These are phyloP conservation scores for Orestias chungarensis DNA, from an alignment of 2,797 vertebrate species.

Conservation along the genomic window DNA sequence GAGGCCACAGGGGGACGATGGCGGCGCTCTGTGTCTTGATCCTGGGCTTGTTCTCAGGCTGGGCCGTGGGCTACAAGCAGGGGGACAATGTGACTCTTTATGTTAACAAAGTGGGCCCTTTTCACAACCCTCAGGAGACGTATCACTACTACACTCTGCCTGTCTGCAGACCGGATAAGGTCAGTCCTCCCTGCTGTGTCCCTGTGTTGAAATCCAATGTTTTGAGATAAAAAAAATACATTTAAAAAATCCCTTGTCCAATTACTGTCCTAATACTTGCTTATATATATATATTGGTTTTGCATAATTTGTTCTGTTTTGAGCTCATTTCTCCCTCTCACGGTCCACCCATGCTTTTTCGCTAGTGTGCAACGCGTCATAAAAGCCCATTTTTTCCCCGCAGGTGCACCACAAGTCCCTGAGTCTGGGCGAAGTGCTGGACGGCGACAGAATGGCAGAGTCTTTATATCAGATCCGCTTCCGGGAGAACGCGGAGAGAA, in stretches of 20 bases:
- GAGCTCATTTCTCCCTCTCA: neutral
- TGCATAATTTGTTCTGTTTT: neutral
- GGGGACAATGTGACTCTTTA: slow-evolving; percentile 88
- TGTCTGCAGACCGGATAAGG: slow-evolving; percentile 89
- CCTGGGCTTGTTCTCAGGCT: slow-evolving; percentile 71
- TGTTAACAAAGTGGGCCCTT: slow-evolving; percentile 95
- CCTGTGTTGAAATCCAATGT: neutral
- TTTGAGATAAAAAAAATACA: neutral
- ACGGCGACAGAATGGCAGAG: slow-evolving; percentile 93
- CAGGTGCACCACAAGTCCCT: slow-evolving; percentile 90
- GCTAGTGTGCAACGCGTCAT: slow-evolving; percentile 8
- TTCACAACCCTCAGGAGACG: slow-evolving; percentile 95
- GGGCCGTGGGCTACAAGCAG: slow-evolving; percentile 79
- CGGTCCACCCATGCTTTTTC: neutral
- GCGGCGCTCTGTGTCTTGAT: slow-evolving; percentile 62
- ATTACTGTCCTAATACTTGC: too few relatives aligned
- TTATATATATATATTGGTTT: neutral
- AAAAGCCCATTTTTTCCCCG: slow-evolving; percentile 7
- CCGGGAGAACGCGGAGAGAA: slow-evolving; percentile 83
- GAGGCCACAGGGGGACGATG: slow-evolving; percentile 62
- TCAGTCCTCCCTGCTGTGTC: slow-evolving; percentile 54
- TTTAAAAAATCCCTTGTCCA: neutral
- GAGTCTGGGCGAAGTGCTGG: slow-evolving; percentile 90
- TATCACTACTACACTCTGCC: slow-evolving; percentile 95
- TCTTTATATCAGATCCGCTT: slow-evolving; percentile 89